A percentile compares a stretch with the other conserved stretches of the same genome.
phyloP scores from a whole-genome alignment of 2,113 vertebrate genomes.

The Genyomyrus donnyi region DNA sequence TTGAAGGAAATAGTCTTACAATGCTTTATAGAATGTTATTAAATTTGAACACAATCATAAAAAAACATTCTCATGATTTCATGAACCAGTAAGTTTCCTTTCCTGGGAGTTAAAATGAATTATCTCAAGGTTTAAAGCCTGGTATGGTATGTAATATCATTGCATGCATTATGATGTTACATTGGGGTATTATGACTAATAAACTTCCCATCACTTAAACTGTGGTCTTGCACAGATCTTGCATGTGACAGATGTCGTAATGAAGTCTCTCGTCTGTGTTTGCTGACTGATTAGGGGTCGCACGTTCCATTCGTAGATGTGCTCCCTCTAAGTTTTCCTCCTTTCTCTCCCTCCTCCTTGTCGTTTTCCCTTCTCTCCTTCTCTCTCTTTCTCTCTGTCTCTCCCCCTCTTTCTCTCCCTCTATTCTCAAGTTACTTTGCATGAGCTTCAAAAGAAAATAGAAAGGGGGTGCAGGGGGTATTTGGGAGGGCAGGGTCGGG shows the following conservation, averaged over 20 bases:
- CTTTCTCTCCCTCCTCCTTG: conserved; percentile 5
- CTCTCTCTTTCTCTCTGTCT: conserved; percentile 35
- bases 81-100: neutral
- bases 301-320: neutral
- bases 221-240: neutral
- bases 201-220: neutral
- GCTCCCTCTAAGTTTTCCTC: neutral
- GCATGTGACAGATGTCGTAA: neutral
- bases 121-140: neutral
- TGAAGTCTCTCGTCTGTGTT: neutral
- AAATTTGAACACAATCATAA: neutral
- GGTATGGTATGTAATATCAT: neutral
- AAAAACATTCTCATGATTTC: neutral
- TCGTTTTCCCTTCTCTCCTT: neutral
- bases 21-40: neutral
- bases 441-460: conserved; percentile 49
- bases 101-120: neutral
- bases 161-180: neutral
- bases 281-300: neutral
- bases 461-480: conserved; percentile 11
- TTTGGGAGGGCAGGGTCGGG: conserved; percentile 45
- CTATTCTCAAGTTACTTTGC: conserved; percentile 59
- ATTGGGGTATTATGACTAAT: neutral
- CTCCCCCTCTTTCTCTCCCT: conserved; percentile 33
- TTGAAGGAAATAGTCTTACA: neutral